A percentile compares a stretch with the other conserved stretches of the same genome.
Conservation (phyloP, 1,140 invertebrate species). For the Dolichoris vasculosae region DNA sequence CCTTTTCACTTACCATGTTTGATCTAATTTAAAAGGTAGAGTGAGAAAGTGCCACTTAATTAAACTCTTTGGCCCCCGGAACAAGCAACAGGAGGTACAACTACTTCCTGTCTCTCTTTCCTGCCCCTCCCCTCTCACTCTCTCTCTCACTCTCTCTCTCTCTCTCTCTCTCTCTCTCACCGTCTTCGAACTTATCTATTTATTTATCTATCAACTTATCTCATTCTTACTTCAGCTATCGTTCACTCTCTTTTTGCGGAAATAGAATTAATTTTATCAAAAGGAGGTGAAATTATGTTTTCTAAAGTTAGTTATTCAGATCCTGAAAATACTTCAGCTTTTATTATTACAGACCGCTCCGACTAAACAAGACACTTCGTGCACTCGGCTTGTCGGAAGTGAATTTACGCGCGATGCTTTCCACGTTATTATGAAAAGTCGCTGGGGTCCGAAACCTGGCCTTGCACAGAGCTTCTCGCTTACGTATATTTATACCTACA, state of each 20-base stretch:
- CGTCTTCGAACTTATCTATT: not conserved
- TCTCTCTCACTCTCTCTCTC: not conserved
- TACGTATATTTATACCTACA: no score
- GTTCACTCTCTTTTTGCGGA: conserved; percentile 35
- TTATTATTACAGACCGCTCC: not conserved
- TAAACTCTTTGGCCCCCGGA: not conserved
- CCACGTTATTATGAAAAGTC: conserved; percentile 24
- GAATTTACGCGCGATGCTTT: conserved; percentile 6
- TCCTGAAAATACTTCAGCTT: not conserved
- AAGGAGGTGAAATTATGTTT: conserved; percentile 71
- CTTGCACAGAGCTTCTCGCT: not conserved
- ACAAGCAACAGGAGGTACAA: not conserved
- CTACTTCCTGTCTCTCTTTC: no score
- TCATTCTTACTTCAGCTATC: conserved; percentile 59
- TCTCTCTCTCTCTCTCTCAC: conserved; percentile 49
- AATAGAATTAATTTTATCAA: conserved; percentile 72
- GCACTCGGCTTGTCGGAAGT: not conserved
- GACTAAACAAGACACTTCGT: not conserved
- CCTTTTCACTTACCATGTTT: conserved; percentile 41
- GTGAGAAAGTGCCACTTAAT: not conserved
- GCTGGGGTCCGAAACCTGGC: conserved; percentile 18
- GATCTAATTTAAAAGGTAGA: not conserved
- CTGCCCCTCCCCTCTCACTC: no score
- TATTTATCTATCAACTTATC: conserved; percentile 29
- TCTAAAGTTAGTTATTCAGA: conserved; percentile 57